A percentile compares a stretch with the other conserved stretches of the same genome.
Evolutionary conservation across 37 sponge, comb jelly and placozoan species (phyloP).

Genomic region (Dysidea cf. avara): DNA sequence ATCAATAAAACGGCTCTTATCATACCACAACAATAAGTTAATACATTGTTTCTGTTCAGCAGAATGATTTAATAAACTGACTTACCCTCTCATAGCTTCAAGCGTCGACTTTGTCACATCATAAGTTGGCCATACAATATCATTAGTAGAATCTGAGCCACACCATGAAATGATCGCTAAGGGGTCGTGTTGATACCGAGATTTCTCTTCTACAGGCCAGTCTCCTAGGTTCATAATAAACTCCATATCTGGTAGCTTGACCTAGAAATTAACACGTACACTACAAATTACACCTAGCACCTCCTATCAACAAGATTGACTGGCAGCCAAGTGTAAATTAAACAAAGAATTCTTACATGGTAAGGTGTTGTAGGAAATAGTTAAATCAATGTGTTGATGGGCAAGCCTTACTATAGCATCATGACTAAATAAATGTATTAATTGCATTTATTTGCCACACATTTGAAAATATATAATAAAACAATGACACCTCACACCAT

Average conservation of each 20-base stretch:
- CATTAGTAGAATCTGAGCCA: constrained; percentile 77
- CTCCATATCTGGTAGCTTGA: constrained; percentile 92
- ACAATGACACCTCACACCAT: too few species aligned
- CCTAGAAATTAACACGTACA: constrained; percentile 51
- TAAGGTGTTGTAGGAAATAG: too few species aligned
- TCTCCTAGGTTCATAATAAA: constrained; percentile 93
- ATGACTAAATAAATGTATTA: too few species aligned
- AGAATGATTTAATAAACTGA: background rate
- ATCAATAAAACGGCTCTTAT: background rate
- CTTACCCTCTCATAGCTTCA: constrained; percentile 76
- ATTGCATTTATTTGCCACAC: too few species aligned
- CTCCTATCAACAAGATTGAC: too few species aligned
- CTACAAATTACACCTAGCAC: background rate
- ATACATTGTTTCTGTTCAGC: background rate
- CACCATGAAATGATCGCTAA: constrained; percentile 94
- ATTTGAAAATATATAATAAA: too few species aligned
- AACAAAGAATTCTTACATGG: too few species aligned
- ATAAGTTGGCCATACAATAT: constrained; percentile 96
- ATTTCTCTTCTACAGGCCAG: constrained; percentile 80
- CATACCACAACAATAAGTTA: too few species aligned
- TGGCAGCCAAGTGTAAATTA: too few species aligned
- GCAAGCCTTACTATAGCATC: too few species aligned
- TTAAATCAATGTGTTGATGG: too few species aligned
- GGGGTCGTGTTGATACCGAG: constrained; percentile 1
- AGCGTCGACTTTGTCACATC: constrained; percentile 89